Evolutionary conservation across 2,113 vertebrate species (phyloP).

Genomic region (Merops nubicus): DNA sequence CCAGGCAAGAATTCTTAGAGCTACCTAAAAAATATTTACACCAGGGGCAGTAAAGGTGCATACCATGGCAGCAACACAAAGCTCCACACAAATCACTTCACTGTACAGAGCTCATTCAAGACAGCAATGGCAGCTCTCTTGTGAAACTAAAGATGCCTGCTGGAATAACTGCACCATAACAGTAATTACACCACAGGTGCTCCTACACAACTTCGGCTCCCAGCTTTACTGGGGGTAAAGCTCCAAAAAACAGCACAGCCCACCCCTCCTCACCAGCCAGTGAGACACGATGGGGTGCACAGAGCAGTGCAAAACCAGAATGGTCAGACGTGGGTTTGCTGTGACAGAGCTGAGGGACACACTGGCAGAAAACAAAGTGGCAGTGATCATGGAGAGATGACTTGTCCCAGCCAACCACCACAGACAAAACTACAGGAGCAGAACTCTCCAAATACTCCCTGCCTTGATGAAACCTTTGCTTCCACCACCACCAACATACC

Average conservation of each 20-base stretch:
- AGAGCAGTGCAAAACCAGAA: background rate
- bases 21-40: background rate
- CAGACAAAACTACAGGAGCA: background rate
- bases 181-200: background rate
- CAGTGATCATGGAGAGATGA: background rate
- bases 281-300: background rate
- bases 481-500: background rate
- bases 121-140: constrained; percentile 1
- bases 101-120: background rate
- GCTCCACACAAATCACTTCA: background rate
- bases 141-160: constrained; percentile 53
- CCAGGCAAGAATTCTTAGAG: background rate
- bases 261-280: background rate
- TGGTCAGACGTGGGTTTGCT: background rate
- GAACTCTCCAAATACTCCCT: background rate
- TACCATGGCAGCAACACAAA: background rate
- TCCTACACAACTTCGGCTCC: background rate
- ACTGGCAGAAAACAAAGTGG: background rate
- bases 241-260: background rate
- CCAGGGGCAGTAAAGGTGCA: background rate
- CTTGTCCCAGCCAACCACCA: accelerated
- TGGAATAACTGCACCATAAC: background rate
- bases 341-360: background rate
- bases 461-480: background rate
- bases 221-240: background rate